Evolutionary conservation across 2,797 vertebrate species (phyloP).

Genomic region (Fringilla coelebs): DNA sequence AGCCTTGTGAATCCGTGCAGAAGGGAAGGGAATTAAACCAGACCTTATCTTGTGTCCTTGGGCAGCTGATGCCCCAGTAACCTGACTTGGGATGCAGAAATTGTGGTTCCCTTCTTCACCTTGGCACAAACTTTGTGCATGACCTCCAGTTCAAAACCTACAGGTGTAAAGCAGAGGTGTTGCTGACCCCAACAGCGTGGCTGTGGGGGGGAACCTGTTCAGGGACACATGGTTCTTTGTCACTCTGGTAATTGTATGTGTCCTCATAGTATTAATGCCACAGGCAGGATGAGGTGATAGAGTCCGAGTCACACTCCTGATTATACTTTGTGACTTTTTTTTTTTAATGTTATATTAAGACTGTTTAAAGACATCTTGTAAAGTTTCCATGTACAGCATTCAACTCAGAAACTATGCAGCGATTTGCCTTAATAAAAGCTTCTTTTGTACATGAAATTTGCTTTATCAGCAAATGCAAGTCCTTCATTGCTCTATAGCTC

Average conservation of each 20-base stretch:
- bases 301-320: not conserved
- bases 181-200: no score
- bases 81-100: not conserved
- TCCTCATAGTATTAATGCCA: not conserved
- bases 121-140: not conserved
- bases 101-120: not conserved
- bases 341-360: not conserved
- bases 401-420: not conserved
- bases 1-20: not conserved
- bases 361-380: not conserved
- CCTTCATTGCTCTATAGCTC: not conserved
- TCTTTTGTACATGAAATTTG: not conserved
- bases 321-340: not conserved
- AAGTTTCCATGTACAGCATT: not conserved
- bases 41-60: not conserved
- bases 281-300: not conserved
- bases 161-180: not conserved
- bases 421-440: not conserved
- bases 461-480: not conserved
- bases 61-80: not conserved
- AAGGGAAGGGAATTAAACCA: not conserved
- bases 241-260: not conserved
- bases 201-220: not conserved
- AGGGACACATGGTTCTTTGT: rapidly evolving
- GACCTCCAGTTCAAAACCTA: not conserved